Evolutionary conservation across 2,888 invertebrate genomes (phyloP), one percentile per base, ranked within the genome.

Genomic region (Euzetes globulus): DNA sequence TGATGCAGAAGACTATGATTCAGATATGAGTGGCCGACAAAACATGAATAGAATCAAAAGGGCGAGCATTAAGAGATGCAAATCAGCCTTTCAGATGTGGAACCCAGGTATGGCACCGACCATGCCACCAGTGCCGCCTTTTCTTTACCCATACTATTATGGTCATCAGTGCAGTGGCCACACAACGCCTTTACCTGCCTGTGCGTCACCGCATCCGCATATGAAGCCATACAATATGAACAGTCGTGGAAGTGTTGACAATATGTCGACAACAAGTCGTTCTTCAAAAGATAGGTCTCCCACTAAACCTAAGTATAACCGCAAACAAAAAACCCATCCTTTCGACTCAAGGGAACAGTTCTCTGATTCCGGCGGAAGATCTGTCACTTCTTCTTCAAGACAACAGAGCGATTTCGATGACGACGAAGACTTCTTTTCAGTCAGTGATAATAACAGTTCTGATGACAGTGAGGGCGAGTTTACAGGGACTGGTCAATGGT

Each of bases 351-450:
- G 15, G 33, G 33, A 29, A 27, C 29, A 63, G 33, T 63, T 63
- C 6, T 63, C 63, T 9, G 63, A 63, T 63, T 63, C 63, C 1
- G 63, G 63, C 15, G 63, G 11, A 9, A 9, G 63, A 63, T 63
- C 63, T 27, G 63, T 15, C 9, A 63, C 63, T 29, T 29, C 63
- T 29, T 71, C 71, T 6, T 25, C 27, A 11, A 71, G 52, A 71
- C 50, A 52, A 17, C 41, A 33, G 3, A 60, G 63, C 22, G 55
- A 52, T 17, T 72, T 72, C 19, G 72, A 72, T 17, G 72, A 73
- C 22, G 72, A 72, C 9, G 73, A 73, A 50, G 60, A 58, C 33
- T 33, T 58, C n/a, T 63, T 29, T n/a, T 63, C 63, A 5, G 63
- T 29, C 27, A 41, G 41, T 37, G 58, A 58, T 29, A 22, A 25